These are phyloP conservation scores for Bombus affinis DNA, from an alignment of 1,140 invertebrate species.

Conservation along the genomic window DNA sequence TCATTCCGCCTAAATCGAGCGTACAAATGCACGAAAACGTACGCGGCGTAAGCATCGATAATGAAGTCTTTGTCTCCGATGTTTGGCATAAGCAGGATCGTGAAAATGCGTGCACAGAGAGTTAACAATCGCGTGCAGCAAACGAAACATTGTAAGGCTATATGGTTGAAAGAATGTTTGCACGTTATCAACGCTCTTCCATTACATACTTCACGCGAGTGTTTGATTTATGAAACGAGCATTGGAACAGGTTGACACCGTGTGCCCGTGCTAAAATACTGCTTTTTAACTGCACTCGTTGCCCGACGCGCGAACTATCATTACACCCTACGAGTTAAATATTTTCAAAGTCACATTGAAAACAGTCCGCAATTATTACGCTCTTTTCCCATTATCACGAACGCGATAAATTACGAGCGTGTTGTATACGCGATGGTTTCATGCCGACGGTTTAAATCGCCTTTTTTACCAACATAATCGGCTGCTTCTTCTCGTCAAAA, in stretches of 20 bases:
- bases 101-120: slow-evolving; percentile 3
- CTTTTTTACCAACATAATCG: too few species aligned
- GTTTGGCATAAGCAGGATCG: not conserved
- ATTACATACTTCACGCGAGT: slow-evolving; percentile 46
- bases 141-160: slow-evolving; percentile 43
- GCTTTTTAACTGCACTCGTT: slow-evolving; percentile 8
- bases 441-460: too few species aligned
- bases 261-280: slow-evolving; percentile 17
- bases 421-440: not conserved
- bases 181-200: slow-evolving; percentile 52
- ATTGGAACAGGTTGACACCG: slow-evolving; percentile 38
- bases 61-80: not conserved
- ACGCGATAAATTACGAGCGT: slow-evolving; percentile 13
- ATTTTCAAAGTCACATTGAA: slow-evolving; percentile 4
- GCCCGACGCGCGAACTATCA: not conserved
- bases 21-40: not conserved
- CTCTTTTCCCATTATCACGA: not conserved
- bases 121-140: slow-evolving; percentile 48
- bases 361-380: not conserved
- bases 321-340: slow-evolving; percentile 8
- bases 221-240: slow-evolving; percentile 59
- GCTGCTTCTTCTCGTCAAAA: too few species aligned
- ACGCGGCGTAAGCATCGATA: not conserved
- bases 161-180: slow-evolving; percentile 37
- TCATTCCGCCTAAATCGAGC: not conserved